These are phyloP conservation scores for Erebia aethiops DNA, from an alignment of 2,888 invertebrate species.

Conservation along the genomic window DNA sequence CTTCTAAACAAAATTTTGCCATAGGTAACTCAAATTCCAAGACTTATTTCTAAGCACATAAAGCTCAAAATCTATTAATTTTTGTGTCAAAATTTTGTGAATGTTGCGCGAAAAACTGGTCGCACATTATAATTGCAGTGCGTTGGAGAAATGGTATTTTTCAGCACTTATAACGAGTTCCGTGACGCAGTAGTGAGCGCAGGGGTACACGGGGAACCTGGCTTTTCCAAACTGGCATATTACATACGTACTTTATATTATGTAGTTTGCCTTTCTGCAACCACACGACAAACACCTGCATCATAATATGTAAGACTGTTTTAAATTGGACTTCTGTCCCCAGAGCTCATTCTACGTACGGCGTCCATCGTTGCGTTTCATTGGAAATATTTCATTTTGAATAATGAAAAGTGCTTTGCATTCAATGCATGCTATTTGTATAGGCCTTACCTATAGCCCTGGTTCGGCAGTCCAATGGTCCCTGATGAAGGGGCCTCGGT, in stretches of 20 bases:
- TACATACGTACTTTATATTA: too few relatives aligned
- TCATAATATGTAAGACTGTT: too few relatives aligned
- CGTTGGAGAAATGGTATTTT: neutral
- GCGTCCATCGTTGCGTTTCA: too few relatives aligned
- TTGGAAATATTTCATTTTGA: neutral
- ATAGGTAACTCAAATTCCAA: slow-evolving; percentile 7
- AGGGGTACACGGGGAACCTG: too few relatives aligned
- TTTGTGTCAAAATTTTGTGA: slow-evolving; percentile 25
- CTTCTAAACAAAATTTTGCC: slow-evolving; percentile 8
- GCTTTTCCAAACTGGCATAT: too few relatives aligned
- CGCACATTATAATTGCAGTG: neutral
- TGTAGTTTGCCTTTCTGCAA: too few relatives aligned
- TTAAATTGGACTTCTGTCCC: too few relatives aligned
- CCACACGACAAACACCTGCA: too few relatives aligned
- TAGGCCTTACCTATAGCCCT: too few relatives aligned
- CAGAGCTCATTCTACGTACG: neutral
- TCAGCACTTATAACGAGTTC: neutral
- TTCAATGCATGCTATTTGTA: neutral
- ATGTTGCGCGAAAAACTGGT: slow-evolving; percentile 37
- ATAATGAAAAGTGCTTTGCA: neutral
- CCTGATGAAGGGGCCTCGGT: too few relatives aligned
- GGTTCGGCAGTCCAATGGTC: too few relatives aligned
- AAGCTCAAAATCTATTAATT: slow-evolving; percentile 34
- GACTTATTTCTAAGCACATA: slow-evolving; percentile 20
- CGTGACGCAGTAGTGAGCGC: too few relatives aligned